Conservation (phyloP, 2,113 vertebrate genomes). For the Eretmodus cyanostictus region DNA sequence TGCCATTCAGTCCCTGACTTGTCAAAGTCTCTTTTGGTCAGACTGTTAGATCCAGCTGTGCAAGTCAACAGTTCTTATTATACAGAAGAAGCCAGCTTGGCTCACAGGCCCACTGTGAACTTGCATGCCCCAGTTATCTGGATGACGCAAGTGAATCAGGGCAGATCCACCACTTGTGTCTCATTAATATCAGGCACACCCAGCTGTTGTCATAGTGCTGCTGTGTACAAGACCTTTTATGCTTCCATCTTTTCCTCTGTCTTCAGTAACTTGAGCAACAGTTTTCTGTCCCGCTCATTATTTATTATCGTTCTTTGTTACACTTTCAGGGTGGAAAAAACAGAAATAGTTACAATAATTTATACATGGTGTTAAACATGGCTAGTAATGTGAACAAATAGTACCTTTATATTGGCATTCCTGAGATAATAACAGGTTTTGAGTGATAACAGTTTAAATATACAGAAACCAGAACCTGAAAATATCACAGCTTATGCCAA, state of each 20-base stretch:
- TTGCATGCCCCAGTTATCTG: slow-evolving; percentile 27
- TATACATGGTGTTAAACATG: neutral
- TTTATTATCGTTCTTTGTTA: neutral
- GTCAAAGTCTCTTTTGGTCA: neutral
- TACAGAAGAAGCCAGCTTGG: neutral
- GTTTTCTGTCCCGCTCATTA: neutral
- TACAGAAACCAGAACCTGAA: neutral
- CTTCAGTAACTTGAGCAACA: neutral
- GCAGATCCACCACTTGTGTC: slow-evolving; percentile 53
- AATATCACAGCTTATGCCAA: slow-evolving; percentile 2
- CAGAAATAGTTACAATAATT: neutral
- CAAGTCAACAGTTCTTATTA: neutral
- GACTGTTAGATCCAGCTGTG: neutral
- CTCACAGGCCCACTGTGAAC: slow-evolving; percentile 8
- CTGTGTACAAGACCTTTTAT: neutral
- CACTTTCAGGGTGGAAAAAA: neutral
- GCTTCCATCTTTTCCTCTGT: neutral
- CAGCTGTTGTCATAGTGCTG: slow-evolving; percentile 45
- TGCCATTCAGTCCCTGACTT: neutral
- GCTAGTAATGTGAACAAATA: neutral
- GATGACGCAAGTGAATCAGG: slow-evolving; percentile 48
- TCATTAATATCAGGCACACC: slow-evolving; percentile 54
- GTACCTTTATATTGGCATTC: neutral
- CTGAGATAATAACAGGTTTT: neutral
- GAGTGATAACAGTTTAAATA: slow-evolving; percentile 1